Evolutionary conservation across 2,113 vertebrate species (phyloP).

Genomic region (Forbesichthys agassizii): DNA sequence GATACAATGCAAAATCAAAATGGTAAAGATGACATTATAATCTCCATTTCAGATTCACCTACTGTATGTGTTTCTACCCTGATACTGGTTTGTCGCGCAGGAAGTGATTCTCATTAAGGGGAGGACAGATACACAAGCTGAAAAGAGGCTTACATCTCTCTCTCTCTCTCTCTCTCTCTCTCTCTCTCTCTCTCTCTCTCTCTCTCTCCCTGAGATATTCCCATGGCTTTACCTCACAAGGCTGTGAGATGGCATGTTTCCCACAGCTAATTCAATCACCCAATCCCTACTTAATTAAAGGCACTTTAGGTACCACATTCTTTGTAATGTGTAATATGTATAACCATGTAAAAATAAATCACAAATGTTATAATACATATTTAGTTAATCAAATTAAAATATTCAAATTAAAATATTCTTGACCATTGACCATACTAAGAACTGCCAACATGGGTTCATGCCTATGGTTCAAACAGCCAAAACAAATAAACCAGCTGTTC

Average conservation of each 20-base stretch:
- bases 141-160: conserved; percentile 48
- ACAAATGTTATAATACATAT: no score
- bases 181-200: not conserved
- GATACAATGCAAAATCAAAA: not conserved
- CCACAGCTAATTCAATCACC: conserved; percentile 43
- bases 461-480: no score
- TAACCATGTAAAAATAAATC: no score
- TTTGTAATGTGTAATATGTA: no score
- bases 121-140: conserved; percentile 41
- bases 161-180: conserved; percentile 8
- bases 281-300: conserved; percentile 34
- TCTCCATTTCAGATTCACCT: no score
- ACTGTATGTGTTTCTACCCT: not conserved
- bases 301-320: no score
- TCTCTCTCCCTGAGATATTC: conserved; percentile 9
- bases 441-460: no score
- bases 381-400: no score
- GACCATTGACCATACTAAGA: no score
- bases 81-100: not conserved
- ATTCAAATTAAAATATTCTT: no score
- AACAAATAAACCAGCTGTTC: no score
- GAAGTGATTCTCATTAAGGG: conserved; percentile 32
- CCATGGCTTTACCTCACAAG: conserved; percentile 39
- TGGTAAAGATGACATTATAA: not conserved
- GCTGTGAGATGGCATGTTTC: conserved; percentile 9